Evolutionary conservation across 53 echinoderm and acorn worm species (phyloP).

Genomic region (Echinarachnius parma): DNA sequence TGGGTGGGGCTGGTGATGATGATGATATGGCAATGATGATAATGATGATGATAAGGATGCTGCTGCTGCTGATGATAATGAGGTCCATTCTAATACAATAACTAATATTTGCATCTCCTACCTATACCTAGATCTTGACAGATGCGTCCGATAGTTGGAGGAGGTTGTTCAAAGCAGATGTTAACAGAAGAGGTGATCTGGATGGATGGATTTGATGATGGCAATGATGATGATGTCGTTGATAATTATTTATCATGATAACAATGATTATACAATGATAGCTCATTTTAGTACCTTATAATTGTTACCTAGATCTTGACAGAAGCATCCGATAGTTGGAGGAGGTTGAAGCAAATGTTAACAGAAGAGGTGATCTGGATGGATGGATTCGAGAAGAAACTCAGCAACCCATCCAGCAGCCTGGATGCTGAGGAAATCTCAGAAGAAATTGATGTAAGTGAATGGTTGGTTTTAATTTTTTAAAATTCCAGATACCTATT

Average conservation of each 20-base stretch:
- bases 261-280: no score
- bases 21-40: no score
- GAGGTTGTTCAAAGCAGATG: slow-evolving; percentile 60
- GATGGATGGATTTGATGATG: slow-evolving; percentile 95
- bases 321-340: slow-evolving; percentile 79
- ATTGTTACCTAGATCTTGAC: slow-evolving; percentile 45
- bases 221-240: no score
- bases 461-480: no score
- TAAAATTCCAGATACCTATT: no score
- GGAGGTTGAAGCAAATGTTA: slow-evolving; percentile 62
- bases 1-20: no score
- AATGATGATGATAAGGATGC: no score
- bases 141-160: slow-evolving; percentile 82
- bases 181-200: slow-evolving; percentile 80
- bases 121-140: slow-evolving; percentile 41
- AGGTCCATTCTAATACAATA: no score
- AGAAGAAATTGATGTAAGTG: slow-evolving; percentile 88
- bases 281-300: no score
- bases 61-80: no score
- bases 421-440: slow-evolving; percentile 97
- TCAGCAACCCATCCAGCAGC: slow-evolving; percentile 83
- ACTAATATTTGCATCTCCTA: no score
- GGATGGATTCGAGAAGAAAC: slow-evolving; percentile 88
- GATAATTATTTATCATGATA: no score
- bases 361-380: slow-evolving; percentile 90